phyloP scores from a whole-genome alignment of 2,797 vertebrate species.

The Siniperca obscura region DNA sequence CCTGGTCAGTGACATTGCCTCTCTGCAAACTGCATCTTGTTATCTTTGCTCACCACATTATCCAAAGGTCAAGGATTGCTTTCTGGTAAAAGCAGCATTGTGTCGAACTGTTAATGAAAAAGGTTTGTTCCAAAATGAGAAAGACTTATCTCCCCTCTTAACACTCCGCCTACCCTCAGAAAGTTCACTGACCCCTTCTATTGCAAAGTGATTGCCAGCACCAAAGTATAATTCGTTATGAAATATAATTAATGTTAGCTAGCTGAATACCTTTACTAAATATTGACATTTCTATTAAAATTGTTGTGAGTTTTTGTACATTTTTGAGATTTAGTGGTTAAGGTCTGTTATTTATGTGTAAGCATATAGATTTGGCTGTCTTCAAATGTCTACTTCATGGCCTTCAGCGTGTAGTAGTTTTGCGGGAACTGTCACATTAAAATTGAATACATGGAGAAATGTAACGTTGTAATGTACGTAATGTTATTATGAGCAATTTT shows the following conservation, averaged over 20 bases:
- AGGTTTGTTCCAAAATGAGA: slow-evolving; percentile 13
- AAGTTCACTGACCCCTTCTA: slow-evolving; percentile 22
- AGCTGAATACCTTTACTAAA: not conserved
- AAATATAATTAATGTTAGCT: slow-evolving; percentile 5
- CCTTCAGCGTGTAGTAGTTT: not conserved
- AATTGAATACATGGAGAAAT: not conserved
- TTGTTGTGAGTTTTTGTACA: not conserved
- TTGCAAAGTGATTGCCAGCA: not conserved
- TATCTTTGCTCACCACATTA: slow-evolving; percentile 20
- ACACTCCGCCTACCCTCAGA: not conserved
- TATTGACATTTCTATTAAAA: not conserved
- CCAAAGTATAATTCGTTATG: slow-evolving; percentile 4
- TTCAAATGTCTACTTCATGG: not conserved
- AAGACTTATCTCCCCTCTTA: slow-evolving; percentile 3
- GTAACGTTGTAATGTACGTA: no score
- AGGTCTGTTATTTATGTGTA: not conserved
- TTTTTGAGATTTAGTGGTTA: not conserved
- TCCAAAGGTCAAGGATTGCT: slow-evolving; percentile 13
- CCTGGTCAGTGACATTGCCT: not conserved
- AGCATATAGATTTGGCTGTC: not conserved
- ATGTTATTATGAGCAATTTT: not conserved
- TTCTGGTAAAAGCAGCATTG: slow-evolving; percentile 13
- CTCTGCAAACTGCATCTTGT: not conserved
- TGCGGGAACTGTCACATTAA: not conserved
- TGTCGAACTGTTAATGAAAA: slow-evolving; percentile 22